Conservation (phyloP, 2,888 invertebrate species). For the Lasioglossum leucozonium region DNA sequence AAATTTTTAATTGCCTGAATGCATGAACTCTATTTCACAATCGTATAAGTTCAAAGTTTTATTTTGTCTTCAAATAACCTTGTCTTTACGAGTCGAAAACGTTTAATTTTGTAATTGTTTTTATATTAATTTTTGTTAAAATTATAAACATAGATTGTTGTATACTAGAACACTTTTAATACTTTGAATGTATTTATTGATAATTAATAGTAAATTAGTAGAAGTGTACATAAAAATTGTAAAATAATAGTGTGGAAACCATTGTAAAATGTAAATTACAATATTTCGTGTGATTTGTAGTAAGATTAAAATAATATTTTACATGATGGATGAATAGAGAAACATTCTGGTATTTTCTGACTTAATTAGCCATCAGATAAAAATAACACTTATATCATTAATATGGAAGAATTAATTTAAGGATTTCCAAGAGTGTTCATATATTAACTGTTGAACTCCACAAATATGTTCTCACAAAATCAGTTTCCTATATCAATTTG, state of each 20-base stretch:
- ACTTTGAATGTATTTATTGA: constrained; percentile 76
- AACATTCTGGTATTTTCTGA: constrained; percentile 47
- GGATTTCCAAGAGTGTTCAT: constrained; percentile 44
- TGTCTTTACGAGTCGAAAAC: constrained; percentile 28
- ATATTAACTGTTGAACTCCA: constrained; percentile 54
- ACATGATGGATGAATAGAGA: constrained; percentile 66
- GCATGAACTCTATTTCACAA: constrained; percentile 29
- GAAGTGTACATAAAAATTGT: constrained; percentile 78
- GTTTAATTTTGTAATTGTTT: constrained; percentile 35
- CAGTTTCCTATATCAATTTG: constrained; percentile 67
- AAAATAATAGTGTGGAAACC: constrained; percentile 73
- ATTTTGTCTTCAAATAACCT: constrained; percentile 20
- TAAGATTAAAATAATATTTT: constrained; percentile 72
- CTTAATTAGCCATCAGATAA: constrained; percentile 46
- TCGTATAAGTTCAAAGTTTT: constrained; percentile 34
- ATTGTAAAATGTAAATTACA: constrained; percentile 69
- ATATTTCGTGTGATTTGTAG: constrained; percentile 44
- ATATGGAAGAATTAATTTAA: constrained; percentile 69
- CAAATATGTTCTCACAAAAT: constrained; percentile 51
- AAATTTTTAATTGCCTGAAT: constrained; percentile 40
- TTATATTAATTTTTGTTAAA: constrained; percentile 30
- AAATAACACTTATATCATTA: constrained; percentile 63
- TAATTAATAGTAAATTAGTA: constrained; percentile 75
- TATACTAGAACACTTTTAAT: constrained; percentile 44
- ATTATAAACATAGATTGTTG: constrained; percentile 26